Percentiles rank a stretch among this genome's conserved stretches.
Evolutionary conservation across 2,888 invertebrate species (phyloP).

Genomic region (Malacosoma neustria): DNA sequence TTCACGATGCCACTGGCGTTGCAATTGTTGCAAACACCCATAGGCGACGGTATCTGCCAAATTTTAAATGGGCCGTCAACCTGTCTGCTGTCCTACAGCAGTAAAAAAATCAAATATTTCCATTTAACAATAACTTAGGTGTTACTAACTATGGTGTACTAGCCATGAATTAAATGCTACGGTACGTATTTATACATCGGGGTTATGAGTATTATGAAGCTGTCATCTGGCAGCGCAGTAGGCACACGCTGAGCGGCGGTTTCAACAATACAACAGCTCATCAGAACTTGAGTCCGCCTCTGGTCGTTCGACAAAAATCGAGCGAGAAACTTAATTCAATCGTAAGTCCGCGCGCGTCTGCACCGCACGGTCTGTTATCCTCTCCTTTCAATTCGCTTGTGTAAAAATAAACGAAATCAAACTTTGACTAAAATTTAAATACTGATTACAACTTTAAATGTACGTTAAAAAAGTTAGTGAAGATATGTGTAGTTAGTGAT

Average conservation of each 20-base stretch:
- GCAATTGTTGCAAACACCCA: too few species aligned
- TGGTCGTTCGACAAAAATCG: constrained; percentile 23
- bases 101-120: too few species aligned
- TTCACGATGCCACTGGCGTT: too few species aligned
- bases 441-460: constrained; percentile 10
- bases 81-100: too few species aligned
- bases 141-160: too few species aligned
- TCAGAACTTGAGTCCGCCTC: constrained; percentile 8
- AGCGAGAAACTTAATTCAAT: constrained; percentile 25
- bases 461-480: constrained; percentile 22
- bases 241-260: constrained; percentile 11
- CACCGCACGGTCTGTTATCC: constrained; percentile 26
- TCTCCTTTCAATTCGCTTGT: too few species aligned
- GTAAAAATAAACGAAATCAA: too few species aligned
- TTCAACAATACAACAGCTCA: constrained; percentile 7
- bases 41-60: too few species aligned
- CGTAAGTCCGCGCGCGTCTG: constrained; percentile 44
- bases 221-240: constrained; percentile 48
- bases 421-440: too few species aligned
- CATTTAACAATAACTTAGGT: too few species aligned
- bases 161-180: too few species aligned
- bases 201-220: constrained; percentile 33
- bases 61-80: too few species aligned
- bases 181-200: not conserved
- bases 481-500: constrained; percentile 43